These are phyloP conservation scores for Heliothis subflexa DNA, from an alignment of 1,140 invertebrate species.

Conservation along the genomic window DNA sequence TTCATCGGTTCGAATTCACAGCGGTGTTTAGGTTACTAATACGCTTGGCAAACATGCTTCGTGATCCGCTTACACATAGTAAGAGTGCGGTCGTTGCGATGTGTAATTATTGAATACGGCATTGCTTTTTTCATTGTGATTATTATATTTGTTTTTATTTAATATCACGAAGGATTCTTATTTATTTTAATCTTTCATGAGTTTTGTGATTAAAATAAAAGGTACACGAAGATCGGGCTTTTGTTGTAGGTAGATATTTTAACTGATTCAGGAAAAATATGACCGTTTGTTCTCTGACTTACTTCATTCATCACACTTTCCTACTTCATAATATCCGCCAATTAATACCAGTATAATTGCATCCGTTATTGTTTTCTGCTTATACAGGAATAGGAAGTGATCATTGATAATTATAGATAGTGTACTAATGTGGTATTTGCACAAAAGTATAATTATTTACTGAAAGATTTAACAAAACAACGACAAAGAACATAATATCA, in stretches of 20 bases:
- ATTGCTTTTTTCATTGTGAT: constrained; percentile 4
- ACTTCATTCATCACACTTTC: too few relatives aligned
- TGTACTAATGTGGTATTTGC: too few relatives aligned
- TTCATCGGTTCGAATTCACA: constrained; percentile 52
- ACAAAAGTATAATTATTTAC: neutral
- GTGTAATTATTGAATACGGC: constrained; percentile 54
- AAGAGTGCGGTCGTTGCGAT: constrained; percentile 44
- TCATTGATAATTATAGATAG: too few relatives aligned
- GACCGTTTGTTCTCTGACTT: too few relatives aligned
- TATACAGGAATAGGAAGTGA: too few relatives aligned
- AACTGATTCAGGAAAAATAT: too few relatives aligned
- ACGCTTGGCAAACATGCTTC: constrained; percentile 64
- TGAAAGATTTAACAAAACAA: constrained; percentile 33
- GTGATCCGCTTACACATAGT: constrained; percentile 65
- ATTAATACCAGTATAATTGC: too few relatives aligned
- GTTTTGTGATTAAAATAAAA: too few relatives aligned
- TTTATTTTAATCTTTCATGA: neutral
- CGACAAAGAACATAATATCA: constrained; percentile 38
- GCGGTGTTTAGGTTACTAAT: constrained; percentile 66
- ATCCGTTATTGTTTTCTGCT: too few relatives aligned
- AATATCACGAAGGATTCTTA: neutral
- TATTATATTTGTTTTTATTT: neutral
- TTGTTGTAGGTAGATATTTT: too few relatives aligned
- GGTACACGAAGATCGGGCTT: too few relatives aligned
- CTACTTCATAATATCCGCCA: too few relatives aligned